Evolutionary conservation across 1,140 invertebrate species (phyloP).

Genomic region (Eufriesea mexicana): DNA sequence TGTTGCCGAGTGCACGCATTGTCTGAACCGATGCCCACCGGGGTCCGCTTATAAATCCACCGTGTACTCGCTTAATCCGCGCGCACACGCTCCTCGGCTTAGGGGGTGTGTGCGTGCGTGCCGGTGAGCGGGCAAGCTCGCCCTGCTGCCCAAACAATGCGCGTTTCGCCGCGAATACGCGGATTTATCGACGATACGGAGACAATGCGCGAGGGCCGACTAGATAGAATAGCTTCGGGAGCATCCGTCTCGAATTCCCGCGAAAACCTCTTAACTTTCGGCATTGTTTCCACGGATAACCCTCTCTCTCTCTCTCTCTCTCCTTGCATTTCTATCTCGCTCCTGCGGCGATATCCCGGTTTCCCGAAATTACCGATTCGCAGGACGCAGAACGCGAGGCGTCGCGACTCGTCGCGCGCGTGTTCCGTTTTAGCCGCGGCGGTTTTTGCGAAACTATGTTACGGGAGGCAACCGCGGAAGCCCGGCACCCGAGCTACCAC

Average conservation of each 20-base stretch:
- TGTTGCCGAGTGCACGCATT: constrained; percentile 52
- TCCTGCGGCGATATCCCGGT: constrained; percentile 38
- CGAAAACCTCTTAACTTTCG: constrained; percentile 66
- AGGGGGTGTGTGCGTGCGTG: constrained; percentile 6
- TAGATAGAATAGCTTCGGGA: constrained; percentile 49
- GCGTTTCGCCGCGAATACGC: constrained; percentile 58
- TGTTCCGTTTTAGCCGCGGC: neutral
- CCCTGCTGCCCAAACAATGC: constrained; percentile 52
- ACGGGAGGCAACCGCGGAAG: neutral
- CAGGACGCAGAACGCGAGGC: neutral
- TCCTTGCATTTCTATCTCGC: neutral
- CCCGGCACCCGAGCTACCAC: neutral
- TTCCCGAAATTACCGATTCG: constrained; percentile 49
- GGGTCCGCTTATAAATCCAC: constrained; percentile 64
- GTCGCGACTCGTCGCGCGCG: too few relatives aligned
- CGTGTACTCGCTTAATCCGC: constrained; percentile 56
- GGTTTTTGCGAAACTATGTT: constrained; percentile 31
- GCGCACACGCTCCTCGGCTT: constrained; percentile 14
- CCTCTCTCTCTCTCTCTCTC: neutral
- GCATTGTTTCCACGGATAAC: constrained; percentile 61
- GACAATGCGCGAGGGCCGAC: constrained; percentile 50
- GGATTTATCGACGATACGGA: constrained; percentile 65
- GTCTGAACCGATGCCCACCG: constrained; percentile 62
- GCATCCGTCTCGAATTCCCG: constrained; percentile 47
- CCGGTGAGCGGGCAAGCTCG: neutral